Percentiles rank a stretch among this genome's conserved stretches.
Evolutionary conservation across 2,797 vertebrate genomes (phyloP).

Genomic region (Tadarida brasiliensis): DNA sequence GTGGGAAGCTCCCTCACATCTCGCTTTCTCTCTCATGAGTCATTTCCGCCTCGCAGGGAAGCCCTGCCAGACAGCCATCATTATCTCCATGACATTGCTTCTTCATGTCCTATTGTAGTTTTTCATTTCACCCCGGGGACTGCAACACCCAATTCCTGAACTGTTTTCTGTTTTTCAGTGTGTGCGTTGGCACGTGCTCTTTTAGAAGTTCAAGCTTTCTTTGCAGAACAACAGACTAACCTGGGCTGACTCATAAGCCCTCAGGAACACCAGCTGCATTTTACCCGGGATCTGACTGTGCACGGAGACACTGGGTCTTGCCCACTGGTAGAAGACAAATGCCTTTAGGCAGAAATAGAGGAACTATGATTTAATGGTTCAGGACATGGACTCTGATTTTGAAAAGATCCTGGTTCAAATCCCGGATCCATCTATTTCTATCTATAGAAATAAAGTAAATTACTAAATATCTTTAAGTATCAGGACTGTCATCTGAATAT

Average conservation of each 20-base stretch:
- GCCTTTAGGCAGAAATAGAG: background rate
- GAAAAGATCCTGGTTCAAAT: background rate
- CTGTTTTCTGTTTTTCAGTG: slow-evolving; percentile 77
- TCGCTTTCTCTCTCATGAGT: slow-evolving; percentile 35
- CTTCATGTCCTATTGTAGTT: slow-evolving; percentile 55
- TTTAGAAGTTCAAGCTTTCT: slow-evolving; percentile 73
- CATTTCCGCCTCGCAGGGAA: slow-evolving; percentile 60
- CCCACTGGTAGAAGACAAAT: background rate
- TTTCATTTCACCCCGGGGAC: slow-evolving; percentile 80
- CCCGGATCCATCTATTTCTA: background rate
- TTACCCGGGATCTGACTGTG: background rate
- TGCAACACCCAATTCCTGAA: slow-evolving; percentile 84
- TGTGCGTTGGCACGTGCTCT: slow-evolving; percentile 63
- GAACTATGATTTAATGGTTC: background rate
- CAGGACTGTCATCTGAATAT: background rate
- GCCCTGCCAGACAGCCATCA: slow-evolving; percentile 58
- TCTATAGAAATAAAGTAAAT: background rate
- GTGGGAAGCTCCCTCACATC: slow-evolving; percentile 26
- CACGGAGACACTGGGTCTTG: background rate
- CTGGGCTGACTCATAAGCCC: slow-evolving; percentile 37
- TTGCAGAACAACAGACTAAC: slow-evolving; percentile 72
- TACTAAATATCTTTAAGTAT: background rate
- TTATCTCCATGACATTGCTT: slow-evolving; percentile 56
- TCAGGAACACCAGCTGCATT: background rate
- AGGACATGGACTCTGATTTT: background rate